Base-by-base conservation (phyloP, 1,140 invertebrate genomes). In the Diachasmimorpha longicaudata region DNA sequence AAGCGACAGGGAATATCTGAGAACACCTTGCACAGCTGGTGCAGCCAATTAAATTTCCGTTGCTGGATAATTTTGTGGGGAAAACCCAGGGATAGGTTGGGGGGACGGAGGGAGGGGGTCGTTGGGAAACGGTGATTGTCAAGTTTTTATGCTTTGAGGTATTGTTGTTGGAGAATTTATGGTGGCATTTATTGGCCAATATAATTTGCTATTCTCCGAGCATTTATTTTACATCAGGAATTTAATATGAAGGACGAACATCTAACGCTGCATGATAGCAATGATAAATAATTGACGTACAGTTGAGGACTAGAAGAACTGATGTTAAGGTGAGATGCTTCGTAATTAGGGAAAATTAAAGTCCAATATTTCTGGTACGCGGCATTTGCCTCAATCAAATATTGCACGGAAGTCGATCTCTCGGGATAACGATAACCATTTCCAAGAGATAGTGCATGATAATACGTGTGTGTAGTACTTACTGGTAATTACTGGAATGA, bases 401-500 rank as follows among this genome's bases (percentile, higher is more conserved):
- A 63, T 63, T 11, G 19, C 19, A 63, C 23, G 21, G 23, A 63
- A 63, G 58, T 75, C 69, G 69, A 44, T 66, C 25, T 66, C 25
- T 74, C 11, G 48, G 52, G 46, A 71, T 21, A 58, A 25, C 23
- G 74, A 68, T 70, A 70, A 52, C 25, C 67, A 63, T 58, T 46
- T 70, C 44, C 19, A 36, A 19, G 37, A 67, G 74, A 78, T 75
- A 78, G 72, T 63, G 85, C 84, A 81, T 81, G 79, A 80, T 82
- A 84, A 84, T 85, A 85, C 77, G 82, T 80, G 36, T 72, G 55
- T 63, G 46, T 25, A 21, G 19, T 21, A 42, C 25, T 36, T 73
- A 11, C n/a, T 13, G 70, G 77, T 87, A 87, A 87, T 87, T 87
- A 86, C 81, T 77, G 79, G 79, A 85, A 87, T 88, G 83, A 88